Conservation (phyloP, 23 tunicate genomes). For the Botrylloides violaceus region DNA sequence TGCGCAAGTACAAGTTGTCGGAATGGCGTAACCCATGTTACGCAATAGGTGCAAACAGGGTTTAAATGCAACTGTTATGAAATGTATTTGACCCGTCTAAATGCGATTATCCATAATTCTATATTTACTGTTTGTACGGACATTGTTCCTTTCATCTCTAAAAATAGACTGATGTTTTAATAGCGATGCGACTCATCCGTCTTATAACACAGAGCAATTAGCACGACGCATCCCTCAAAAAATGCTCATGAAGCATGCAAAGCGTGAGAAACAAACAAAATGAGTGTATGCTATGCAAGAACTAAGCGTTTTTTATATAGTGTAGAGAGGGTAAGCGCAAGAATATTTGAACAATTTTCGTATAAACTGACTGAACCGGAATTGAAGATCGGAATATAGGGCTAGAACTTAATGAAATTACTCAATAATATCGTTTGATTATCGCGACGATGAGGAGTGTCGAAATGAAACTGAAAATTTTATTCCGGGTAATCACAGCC, state of each 20-base stretch:
- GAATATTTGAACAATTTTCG: background rate
- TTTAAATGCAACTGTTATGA: no score
- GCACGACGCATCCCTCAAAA: background rate
- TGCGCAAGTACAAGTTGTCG: no score
- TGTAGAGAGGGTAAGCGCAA: background rate
- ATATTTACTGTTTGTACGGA: no score
- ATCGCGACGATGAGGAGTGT: background rate
- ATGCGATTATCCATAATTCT: no score
- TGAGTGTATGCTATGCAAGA: background rate
- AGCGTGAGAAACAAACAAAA: background rate
- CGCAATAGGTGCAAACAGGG: no score
- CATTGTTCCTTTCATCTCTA: no score
- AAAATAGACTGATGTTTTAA: background rate
- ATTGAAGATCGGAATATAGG: background rate
- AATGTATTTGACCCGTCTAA: no score
- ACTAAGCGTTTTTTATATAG: background rate
- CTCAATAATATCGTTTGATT: background rate
- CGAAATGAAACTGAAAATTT: background rate
- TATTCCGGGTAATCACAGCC: background rate
- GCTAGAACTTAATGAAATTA: background rate
- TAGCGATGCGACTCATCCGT: background rate
- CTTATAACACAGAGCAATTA: background rate
- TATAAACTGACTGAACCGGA: background rate
- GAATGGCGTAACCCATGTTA: no score
- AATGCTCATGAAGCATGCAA: background rate